Base-by-base conservation (phyloP, 2,888 invertebrate species). In the Argyresthia albistria region DNA sequence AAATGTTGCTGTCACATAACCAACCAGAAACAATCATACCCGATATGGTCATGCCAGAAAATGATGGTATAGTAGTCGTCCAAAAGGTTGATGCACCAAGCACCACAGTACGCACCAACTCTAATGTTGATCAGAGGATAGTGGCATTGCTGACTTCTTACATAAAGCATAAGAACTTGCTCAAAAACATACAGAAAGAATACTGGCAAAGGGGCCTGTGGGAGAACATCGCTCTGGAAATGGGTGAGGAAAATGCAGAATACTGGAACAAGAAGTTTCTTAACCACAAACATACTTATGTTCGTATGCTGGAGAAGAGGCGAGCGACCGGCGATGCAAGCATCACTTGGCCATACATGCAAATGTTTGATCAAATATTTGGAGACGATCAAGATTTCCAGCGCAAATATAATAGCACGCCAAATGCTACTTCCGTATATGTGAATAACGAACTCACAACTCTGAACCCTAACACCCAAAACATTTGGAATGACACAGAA, bases 231-330 rank as follows among this genome's bases (percentile, higher is more conserved):
- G 77, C 82, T 1, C 51, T 67, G 51, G 79, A 84, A 60, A 56
- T 87, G 50, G 83, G 83, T 0, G 70, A 73, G 50, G 71, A 76
- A 11, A 75, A 80, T 39, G 69, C 73, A 0, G 80, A 81, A 12
- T 86, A 81, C 55, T 80, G 82, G 78, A 79, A 83, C 37, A 84
- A 77, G 59, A 63, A 83, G 0, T 87, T 83, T 52, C 57, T 81
- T 2, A 87, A 87, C 57, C 78, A 69, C 55, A 87, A 83, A 54
- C 82, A 83, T 45, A 83, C 82, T 63, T 87, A 87, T 46, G 60
- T 82, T 35, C 66, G 70, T 51, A 63, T 83, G 61, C 56, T 80
- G 1, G 67, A 73, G 10, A 86, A 78, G 56, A 66, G 70, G 43
- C 60, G 67, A 4, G 61, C 66, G 8, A 57, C 53, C 37, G 74